Percentiles rank a stretch among this genome's conserved stretches.
Conservation (phyloP, 2,888 invertebrate species). For the Tromatobia lineatoria region DNA sequence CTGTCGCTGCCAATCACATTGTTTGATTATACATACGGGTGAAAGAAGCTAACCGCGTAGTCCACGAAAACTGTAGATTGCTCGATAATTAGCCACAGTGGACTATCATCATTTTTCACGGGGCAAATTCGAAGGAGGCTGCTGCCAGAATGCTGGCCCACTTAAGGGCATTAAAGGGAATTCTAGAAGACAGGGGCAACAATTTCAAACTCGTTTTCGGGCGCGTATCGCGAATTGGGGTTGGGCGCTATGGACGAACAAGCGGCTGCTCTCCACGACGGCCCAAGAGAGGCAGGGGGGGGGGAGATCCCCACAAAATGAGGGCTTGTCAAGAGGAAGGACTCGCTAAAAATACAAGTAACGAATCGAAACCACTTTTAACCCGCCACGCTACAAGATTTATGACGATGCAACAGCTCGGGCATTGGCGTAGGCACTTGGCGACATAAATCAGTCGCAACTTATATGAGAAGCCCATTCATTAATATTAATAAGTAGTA, state of each 20-base stretch:
- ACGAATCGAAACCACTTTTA: slow-evolving; percentile 85
- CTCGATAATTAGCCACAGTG: slow-evolving; percentile 64
- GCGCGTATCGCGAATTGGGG: slow-evolving; percentile 66
- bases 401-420: slow-evolving; percentile 83
- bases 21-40: slow-evolving; percentile 58
- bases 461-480: slow-evolving; percentile 80
- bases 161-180: slow-evolving; percentile 66
- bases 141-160: slow-evolving; percentile 42
- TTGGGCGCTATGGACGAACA: slow-evolving; percentile 62
- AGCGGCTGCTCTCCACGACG: slow-evolving; percentile 48
- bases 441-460: slow-evolving; percentile 81
- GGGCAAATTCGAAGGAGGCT: slow-evolving; percentile 32
- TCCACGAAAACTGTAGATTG: slow-evolving; percentile 57
- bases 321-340: slow-evolving; percentile 73
- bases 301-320: slow-evolving; percentile 67
- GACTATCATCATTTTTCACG: slow-evolving; percentile 65
- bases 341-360: slow-evolving; percentile 83
- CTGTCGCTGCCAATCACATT: slow-evolving; percentile 56
- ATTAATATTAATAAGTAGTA: slow-evolving; percentile 85
- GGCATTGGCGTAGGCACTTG: slow-evolving; percentile 81
- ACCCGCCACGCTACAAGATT: slow-evolving; percentile 82
- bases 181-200: slow-evolving; percentile 68
- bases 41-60: slow-evolving; percentile 38
- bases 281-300: slow-evolving; percentile 54
- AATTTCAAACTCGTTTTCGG: slow-evolving; percentile 70